These are phyloP conservation scores for Cotesia glomerata DNA, from an alignment of 1,140 invertebrate genomes.

Conservation along the genomic window DNA sequence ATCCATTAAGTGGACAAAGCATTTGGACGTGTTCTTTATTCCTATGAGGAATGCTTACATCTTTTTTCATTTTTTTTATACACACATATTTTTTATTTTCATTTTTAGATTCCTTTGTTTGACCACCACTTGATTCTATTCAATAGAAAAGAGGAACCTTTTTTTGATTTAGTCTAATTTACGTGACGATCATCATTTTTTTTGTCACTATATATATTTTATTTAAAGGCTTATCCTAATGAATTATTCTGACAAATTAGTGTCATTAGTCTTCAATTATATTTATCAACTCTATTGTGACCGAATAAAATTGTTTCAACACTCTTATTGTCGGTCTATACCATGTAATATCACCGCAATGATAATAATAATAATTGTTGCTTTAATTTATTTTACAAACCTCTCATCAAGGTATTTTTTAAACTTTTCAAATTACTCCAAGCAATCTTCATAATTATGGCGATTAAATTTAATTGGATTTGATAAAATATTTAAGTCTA, in stretches of 20 bases:
- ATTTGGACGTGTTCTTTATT: conserved; percentile 10
- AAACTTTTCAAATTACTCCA: too few species aligned
- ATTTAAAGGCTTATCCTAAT: background rate
- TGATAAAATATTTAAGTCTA: too few species aligned
- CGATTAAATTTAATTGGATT: too few species aligned
- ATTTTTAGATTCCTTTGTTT: conserved; percentile 10
- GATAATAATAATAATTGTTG: too few species aligned
- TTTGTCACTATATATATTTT: conserved; percentile 1
- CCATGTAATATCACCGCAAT: too few species aligned
- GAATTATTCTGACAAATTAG: conserved; percentile 2
- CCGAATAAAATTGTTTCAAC: too few species aligned
- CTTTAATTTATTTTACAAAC: too few species aligned
- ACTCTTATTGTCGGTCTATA: too few species aligned
- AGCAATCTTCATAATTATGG: too few species aligned
- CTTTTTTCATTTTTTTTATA: conserved; percentile 1
- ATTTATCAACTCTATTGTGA: too few species aligned
- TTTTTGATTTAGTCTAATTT: conserved; percentile 25
- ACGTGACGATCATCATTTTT: conserved; percentile 15
- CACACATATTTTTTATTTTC: too few species aligned
- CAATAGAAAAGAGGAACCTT: conserved; percentile 7
- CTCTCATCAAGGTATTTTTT: too few species aligned
- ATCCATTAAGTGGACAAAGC: conserved; percentile 48
- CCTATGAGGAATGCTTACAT: conserved; percentile 22
- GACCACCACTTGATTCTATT: conserved; percentile 1
- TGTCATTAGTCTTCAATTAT: background rate